Conservation (phyloP, 2,113 vertebrate species). For the Burhinus oedicnemus region DNA sequence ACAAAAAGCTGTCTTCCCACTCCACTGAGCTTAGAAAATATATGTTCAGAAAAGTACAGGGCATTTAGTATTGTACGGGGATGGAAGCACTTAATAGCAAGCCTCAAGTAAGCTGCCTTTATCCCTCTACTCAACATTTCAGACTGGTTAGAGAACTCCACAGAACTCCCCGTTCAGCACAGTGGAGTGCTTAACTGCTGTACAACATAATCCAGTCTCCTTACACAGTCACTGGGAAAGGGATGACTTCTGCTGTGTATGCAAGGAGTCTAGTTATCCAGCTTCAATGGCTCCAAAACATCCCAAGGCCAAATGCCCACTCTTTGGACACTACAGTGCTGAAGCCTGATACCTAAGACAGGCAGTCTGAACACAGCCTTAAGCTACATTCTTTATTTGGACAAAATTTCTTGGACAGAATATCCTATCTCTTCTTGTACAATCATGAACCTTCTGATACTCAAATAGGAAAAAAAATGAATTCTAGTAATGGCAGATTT, state of each 20-base stretch:
- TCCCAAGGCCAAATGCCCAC: neutral
- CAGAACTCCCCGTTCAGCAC: neutral
- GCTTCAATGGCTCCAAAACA: neutral
- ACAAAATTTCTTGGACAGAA: neutral
- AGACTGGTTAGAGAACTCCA: neutral
- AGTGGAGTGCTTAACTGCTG: neutral
- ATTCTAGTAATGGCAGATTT: neutral
- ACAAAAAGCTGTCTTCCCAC: neutral
- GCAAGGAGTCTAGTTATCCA: neutral
- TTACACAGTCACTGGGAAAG: neutral
- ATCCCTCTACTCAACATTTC: neutral
- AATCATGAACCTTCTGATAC: neutral
- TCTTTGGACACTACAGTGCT: neutral
- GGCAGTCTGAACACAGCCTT: neutral
- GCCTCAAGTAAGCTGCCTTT: neutral
- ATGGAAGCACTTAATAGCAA: neutral
- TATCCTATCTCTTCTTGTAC: neutral
- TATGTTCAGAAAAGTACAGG: neutral
- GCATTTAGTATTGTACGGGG: neutral
- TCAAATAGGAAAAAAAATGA: neutral
- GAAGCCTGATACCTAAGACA: neutral
- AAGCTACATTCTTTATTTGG: neutral
- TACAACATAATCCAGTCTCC: neutral
- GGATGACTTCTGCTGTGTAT: neutral
- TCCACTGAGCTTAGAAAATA: neutral